Conservation (phyloP, 2,888 invertebrate genomes). For the Caprella mutica region DNA sequence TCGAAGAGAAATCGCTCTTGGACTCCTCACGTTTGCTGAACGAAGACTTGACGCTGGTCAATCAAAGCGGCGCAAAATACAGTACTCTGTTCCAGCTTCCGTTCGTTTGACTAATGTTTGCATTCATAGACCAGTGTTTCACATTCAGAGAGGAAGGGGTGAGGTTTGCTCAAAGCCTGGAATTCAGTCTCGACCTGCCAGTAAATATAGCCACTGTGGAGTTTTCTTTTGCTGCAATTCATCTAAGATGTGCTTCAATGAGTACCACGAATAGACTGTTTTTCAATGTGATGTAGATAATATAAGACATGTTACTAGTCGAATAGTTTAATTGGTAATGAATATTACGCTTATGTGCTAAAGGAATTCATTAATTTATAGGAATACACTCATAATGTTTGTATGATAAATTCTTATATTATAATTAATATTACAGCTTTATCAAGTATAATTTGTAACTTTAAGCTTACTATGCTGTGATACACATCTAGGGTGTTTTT, state of each 20-base stretch:
- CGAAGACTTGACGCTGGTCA: background rate
- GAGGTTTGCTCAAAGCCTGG: conserved; percentile 17
- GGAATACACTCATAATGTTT: too few relatives aligned
- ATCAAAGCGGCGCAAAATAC: conserved; percentile 2
- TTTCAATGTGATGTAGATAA: too few relatives aligned
- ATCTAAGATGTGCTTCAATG: conserved; percentile 12
- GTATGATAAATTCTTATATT: too few relatives aligned
- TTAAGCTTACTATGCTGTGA: too few relatives aligned
- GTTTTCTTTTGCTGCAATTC: conserved; percentile 16
- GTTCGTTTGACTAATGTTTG: background rate
- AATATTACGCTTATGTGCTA: too few relatives aligned
- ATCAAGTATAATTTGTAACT: too few relatives aligned
- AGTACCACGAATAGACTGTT: too few relatives aligned
- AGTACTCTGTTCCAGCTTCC: background rate
- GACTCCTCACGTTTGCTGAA: conserved; percentile 1
- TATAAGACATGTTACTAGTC: too few relatives aligned
- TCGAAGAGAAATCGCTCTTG: background rate
- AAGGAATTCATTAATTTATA: too few relatives aligned
- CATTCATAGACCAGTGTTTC: conserved; percentile 13
- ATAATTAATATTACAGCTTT: too few relatives aligned
- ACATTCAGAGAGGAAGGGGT: conserved; percentile 11
- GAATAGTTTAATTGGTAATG: too few relatives aligned
- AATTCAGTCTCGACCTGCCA: conserved; percentile 5
- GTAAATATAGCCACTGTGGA: conserved; percentile 10
- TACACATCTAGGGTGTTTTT: too few relatives aligned